Evolutionary conservation across 37 sponge, comb jelly and placozoan genomes (phyloP).

Genomic region (Geodia barretti): DNA sequence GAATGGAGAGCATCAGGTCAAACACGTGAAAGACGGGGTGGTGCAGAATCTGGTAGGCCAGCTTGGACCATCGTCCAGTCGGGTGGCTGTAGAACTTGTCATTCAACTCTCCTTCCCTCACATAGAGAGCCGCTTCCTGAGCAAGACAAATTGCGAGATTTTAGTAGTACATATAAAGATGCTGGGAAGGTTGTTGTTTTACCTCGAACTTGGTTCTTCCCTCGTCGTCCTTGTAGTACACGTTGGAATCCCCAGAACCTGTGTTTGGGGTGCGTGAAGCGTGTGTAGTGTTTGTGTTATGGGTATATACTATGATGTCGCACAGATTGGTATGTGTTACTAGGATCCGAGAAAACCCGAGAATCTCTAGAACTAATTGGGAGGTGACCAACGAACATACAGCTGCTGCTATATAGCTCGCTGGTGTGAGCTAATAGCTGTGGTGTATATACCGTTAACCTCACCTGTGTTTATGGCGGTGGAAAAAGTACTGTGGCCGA

Average conservation of each 20-base stretch:
- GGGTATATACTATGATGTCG: not conserved
- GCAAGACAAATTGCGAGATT: too few species aligned
- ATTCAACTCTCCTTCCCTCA: constrained; percentile 81
- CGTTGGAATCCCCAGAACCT: constrained; percentile 9
- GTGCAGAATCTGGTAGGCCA: constrained; percentile 79
- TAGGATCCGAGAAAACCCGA: too few species aligned
- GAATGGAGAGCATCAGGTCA: constrained; percentile 33
- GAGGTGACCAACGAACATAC: too few species aligned
- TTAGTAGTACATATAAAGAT: not conserved
- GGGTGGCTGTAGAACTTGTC: constrained; percentile 75
- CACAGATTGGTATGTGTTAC: too few species aligned
- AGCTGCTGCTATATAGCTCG: too few species aligned
- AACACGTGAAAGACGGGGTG: constrained; percentile 48
- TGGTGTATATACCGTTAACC: too few species aligned
- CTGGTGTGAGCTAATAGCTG: too few species aligned
- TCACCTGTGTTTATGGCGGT: too few species aligned
- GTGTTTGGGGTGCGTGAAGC: not conserved
- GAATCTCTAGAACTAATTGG: too few species aligned
- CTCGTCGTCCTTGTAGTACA: constrained; percentile 20
- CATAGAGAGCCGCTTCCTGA: constrained; percentile 79
- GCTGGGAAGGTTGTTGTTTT: not conserved
- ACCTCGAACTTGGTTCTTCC: constrained; percentile 38
- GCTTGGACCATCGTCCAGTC: constrained; percentile 21
- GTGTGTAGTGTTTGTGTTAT: not conserved
- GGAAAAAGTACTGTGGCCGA: too few species aligned